A percentile compares a stretch with the other conserved stretches of the same genome.
These are phyloP conservation scores for Rhinatrema bivittatum DNA, from an alignment of 2,797 vertebrate species.

Conservation along the genomic window DNA sequence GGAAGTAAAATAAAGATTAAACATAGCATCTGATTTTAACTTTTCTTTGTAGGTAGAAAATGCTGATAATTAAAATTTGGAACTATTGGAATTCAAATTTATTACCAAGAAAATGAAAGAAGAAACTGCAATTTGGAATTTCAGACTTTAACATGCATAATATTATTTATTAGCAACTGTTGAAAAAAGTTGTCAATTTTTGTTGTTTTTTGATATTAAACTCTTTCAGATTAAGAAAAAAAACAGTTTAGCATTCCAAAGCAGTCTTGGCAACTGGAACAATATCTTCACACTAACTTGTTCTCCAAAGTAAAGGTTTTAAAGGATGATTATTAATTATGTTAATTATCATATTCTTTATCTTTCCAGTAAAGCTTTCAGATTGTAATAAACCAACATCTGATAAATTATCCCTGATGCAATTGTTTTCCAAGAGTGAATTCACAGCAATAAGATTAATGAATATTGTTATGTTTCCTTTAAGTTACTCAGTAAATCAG, in stretches of 20 bases:
- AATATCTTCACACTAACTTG: neutral
- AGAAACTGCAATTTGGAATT: constrained; percentile 3
- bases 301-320: neutral
- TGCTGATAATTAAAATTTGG: too few relatives aligned
- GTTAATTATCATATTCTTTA: neutral
- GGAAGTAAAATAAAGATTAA: neutral
- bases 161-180: constrained; percentile 12
- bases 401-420: too few relatives aligned
- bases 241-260: constrained; percentile 27
- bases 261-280: constrained; percentile 11
- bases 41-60: too few relatives aligned
- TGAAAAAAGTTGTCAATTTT: constrained; percentile 17
- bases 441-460: too few relatives aligned
- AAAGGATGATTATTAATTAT: neutral
- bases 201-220: constrained; percentile 14
- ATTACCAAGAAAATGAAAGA: constrained; percentile 8
- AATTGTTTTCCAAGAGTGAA: too few relatives aligned
- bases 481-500: too few relatives aligned
- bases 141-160: constrained; percentile 9
- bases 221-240: too few relatives aligned
- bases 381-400: too few relatives aligned
- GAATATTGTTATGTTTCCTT: too few relatives aligned
- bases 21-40: too few relatives aligned
- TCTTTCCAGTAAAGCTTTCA: too few relatives aligned
- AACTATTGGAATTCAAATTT: constrained; percentile 24